Percentiles rank a stretch among this genome's conserved stretches.
Evolutionary conservation across 2,888 invertebrate species (phyloP).

Genomic region (Cerceris ruficornis): DNA sequence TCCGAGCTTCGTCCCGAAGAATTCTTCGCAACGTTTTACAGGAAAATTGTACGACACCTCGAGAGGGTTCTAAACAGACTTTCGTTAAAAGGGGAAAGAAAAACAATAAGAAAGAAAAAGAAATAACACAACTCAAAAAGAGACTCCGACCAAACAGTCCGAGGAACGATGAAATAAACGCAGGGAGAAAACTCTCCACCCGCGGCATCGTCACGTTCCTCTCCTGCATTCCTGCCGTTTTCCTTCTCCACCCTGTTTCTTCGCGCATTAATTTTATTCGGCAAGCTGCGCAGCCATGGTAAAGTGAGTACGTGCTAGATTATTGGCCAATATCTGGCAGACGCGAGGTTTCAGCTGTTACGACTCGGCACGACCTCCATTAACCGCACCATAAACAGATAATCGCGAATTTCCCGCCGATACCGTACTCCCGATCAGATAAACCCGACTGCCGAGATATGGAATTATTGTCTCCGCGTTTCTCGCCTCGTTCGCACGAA

Average conservation of each 20-base stretch:
- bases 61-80: not conserved
- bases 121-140: not conserved
- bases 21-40: not conserved
- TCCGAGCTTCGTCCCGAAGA: not conserved
- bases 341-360: conserved; percentile 55
- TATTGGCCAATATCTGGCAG: conserved; percentile 65
- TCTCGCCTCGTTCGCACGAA: conserved; percentile 62
- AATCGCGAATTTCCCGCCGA: conserved; percentile 74
- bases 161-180: conserved; percentile 48
- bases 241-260: conserved; percentile 20
- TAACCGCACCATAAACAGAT: conserved; percentile 78
- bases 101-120: not conserved
- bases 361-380: conserved; percentile 70
- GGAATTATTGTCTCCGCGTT: conserved; percentile 73
- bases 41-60: not conserved
- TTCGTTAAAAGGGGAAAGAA: not conserved
- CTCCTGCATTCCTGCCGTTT: conserved; percentile 48
- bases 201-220: conserved; percentile 44
- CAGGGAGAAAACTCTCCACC: conserved; percentile 35
- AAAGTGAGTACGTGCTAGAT: conserved; percentile 63
- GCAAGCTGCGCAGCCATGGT: conserved; percentile 38
- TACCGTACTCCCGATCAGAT: conserved; percentile 76
- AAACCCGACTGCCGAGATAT: conserved; percentile 72
- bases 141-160: conserved; percentile 2
- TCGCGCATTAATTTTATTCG: conserved; percentile 58